phyloP scores from a whole-genome alignment of 2,888 invertebrate species.

The Harpalus rufipes region DNA sequence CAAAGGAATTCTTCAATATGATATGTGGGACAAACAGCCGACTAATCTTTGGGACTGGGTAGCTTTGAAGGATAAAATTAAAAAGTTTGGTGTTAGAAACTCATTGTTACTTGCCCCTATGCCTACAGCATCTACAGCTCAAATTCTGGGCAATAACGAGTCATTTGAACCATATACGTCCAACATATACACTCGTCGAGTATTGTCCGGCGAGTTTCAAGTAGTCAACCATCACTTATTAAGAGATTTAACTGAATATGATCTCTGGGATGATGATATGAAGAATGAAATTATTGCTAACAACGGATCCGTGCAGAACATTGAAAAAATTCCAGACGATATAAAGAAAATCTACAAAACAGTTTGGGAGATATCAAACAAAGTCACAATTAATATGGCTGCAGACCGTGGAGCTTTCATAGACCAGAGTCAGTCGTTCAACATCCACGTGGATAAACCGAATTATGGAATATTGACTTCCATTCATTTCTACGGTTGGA shows the following conservation, averaged over 20 bases:
- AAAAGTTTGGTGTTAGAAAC: slow-evolving; percentile 93
- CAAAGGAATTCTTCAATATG: slow-evolving; percentile 96
- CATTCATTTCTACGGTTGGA: slow-evolving; percentile 99
- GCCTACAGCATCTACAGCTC: slow-evolving; percentile 99
- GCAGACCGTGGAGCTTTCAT: slow-evolving; percentile 98
- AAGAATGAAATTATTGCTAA: slow-evolving; percentile 95
- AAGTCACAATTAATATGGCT: slow-evolving; percentile 96
- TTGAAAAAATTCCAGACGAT: slow-evolving; percentile 90
- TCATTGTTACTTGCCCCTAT: slow-evolving; percentile 96
- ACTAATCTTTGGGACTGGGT: slow-evolving; percentile 95
- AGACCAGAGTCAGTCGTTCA: slow-evolving; percentile 99
- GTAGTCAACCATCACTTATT: slow-evolving; percentile 97
- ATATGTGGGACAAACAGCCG: slow-evolving; percentile 97
- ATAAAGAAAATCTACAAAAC: slow-evolving; percentile 95
- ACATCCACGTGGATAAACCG: slow-evolving; percentile 97
- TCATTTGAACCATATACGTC: slow-evolving; percentile 99
- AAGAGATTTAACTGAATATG: slow-evolving; percentile 93
- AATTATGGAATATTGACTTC: slow-evolving; percentile 96
- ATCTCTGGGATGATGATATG: slow-evolving; percentile 97
- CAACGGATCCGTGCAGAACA: slow-evolving; percentile 95
- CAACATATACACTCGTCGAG: slow-evolving; percentile 96
- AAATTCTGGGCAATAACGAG: slow-evolving; percentile 99
- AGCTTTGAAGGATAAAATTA: slow-evolving; percentile 89
- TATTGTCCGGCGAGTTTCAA: slow-evolving; percentile 97
- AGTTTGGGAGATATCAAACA: slow-evolving; percentile 98